Evolutionary conservation across 2,797 vertebrate species (phyloP).

Genomic region (Falco columbarius): DNA sequence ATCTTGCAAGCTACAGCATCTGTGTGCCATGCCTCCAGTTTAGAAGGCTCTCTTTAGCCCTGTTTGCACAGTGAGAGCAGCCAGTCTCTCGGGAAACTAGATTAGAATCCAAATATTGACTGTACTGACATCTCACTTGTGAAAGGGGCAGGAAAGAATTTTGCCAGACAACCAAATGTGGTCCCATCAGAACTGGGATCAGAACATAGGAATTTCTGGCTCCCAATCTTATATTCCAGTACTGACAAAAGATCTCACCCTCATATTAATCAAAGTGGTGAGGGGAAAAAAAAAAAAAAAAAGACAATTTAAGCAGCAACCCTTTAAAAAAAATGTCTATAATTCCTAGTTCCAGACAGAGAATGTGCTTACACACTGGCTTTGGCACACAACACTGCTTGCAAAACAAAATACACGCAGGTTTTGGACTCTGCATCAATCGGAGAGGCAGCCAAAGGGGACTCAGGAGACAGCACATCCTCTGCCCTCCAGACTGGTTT

Average conservation of each 20-base stretch:
- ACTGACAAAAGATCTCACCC: not conserved
- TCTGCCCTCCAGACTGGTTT: slow-evolving; percentile 57
- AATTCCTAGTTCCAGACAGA: slow-evolving; percentile 53
- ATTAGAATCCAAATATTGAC: not conserved
- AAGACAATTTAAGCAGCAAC: not conserved
- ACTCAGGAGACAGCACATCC: slow-evolving; percentile 53
- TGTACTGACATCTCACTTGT: not conserved
- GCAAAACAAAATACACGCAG: slow-evolving; percentile 49
- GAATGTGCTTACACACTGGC: slow-evolving; percentile 57
- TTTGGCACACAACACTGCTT: slow-evolving; percentile 13
- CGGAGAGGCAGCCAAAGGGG: slow-evolving; percentile 30
- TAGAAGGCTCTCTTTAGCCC: not conserved
- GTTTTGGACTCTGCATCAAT: slow-evolving; percentile 50
- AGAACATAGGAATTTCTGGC: not conserved
- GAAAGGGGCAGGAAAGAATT: not conserved
- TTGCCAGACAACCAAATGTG: not conserved
- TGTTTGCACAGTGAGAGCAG: not conserved
- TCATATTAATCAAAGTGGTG: not conserved
- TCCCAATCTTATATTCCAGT: not conserved
- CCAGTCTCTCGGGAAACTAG: not conserved
- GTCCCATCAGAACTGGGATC: not conserved
- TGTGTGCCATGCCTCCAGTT: not conserved
- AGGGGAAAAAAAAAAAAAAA: not conserved
- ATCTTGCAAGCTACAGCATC: not conserved
- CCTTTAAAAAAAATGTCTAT: slow-evolving; percentile 7